Conservation (phyloP, 2,888 invertebrate genomes). For the Temnothorax ravouxi region DNA sequence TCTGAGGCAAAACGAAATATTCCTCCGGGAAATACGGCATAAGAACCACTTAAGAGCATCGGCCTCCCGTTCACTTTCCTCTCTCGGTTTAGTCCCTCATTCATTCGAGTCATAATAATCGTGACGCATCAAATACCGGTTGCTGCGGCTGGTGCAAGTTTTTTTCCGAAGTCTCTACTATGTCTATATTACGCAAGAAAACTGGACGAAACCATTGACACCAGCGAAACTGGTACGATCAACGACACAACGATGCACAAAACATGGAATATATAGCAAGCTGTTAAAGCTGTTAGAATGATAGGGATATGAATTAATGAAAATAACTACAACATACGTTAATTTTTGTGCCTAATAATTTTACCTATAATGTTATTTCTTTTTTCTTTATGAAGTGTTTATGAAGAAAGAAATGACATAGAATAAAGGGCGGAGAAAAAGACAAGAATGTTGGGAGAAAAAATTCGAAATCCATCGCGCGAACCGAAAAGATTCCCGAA, state of each 20-base stretch:
- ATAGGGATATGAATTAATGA: background rate
- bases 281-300: background rate
- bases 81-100: slow-evolving; percentile 23
- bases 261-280: background rate
- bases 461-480: background rate
- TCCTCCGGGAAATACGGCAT: slow-evolving; percentile 78
- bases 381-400: background rate
- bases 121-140: slow-evolving; percentile 43
- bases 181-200: background rate
- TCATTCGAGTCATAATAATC: slow-evolving; percentile 45
- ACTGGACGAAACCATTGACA: background rate
- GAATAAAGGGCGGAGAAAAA: background rate
- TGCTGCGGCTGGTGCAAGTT: slow-evolving; percentile 7
- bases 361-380: background rate
- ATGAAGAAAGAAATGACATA: background rate
- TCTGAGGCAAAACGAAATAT: slow-evolving; percentile 75
- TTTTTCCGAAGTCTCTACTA: background rate
- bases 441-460: background rate
- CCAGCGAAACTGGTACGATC: background rate
- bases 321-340: background rate
- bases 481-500: background rate
- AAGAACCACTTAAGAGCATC: slow-evolving; percentile 77
- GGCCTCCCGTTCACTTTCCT: slow-evolving; percentile 45
- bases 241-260: background rate
- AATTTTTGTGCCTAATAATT: background rate